Conservation (phyloP, 1,140 invertebrate genomes). For the Colletes latitarsis region DNA sequence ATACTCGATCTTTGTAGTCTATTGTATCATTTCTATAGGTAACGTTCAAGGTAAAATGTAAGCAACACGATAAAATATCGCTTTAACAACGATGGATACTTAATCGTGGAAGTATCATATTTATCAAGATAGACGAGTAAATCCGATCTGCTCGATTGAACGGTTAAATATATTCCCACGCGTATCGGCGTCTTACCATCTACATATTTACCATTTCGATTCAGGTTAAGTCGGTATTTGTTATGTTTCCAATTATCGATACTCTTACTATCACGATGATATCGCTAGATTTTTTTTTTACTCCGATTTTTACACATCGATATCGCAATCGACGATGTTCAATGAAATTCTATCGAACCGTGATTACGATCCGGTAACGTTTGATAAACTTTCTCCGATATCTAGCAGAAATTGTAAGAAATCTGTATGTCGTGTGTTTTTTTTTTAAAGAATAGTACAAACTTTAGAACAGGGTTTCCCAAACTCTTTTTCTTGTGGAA, state of each 20-base stretch:
- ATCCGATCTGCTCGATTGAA: neutral
- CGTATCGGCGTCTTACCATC: slow-evolving; percentile 10
- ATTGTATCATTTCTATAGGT: too few relatives aligned
- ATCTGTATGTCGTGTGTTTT: too few relatives aligned
- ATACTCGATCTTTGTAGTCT: too few relatives aligned
- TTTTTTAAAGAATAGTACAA: too few relatives aligned
- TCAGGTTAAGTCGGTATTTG: neutral
- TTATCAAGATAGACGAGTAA: neutral
- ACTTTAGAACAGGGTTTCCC: too few relatives aligned
- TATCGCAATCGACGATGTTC: neutral
- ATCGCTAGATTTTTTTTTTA: neutral
- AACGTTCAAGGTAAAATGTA: neutral
- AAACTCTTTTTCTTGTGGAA: too few relatives aligned
- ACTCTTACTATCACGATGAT: neutral
- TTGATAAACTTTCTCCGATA: too few relatives aligned
- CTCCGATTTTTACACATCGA: neutral
- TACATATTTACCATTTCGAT: neutral
- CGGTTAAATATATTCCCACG: slow-evolving; percentile 12
- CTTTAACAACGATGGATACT: neutral
- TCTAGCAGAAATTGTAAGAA: too few relatives aligned
- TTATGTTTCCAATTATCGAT: neutral
- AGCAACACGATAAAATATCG: neutral
- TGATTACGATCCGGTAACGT: too few relatives aligned
- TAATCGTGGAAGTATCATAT: neutral
- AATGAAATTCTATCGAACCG: too few relatives aligned